These are phyloP conservation scores for Indicator indicator DNA, from an alignment of 2,113 vertebrate genomes.

Conservation along the genomic window DNA sequence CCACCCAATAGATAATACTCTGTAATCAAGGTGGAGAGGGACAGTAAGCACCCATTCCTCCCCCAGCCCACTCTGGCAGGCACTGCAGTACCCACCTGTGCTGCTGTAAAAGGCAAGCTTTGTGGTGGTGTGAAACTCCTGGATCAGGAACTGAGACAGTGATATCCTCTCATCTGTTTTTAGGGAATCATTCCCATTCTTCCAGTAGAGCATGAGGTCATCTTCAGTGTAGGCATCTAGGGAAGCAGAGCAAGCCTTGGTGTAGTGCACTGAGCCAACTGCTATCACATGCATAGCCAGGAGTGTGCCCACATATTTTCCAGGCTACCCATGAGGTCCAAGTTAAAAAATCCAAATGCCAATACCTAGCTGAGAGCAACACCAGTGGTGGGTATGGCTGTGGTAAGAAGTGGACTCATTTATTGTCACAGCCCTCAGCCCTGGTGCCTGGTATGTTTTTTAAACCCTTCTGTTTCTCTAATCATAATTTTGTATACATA, in stretches of 20 bases:
- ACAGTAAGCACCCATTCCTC: not conserved
- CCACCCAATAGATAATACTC: not conserved
- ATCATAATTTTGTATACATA: not conserved
- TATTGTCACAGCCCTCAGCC: not conserved
- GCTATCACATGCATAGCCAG: not conserved
- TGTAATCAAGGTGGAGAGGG: not conserved
- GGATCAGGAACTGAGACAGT: slow-evolving; percentile 96
- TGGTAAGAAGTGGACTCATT: not conserved
- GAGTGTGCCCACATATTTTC: not conserved
- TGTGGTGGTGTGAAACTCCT: slow-evolving; percentile 97
- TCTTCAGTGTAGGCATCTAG: slow-evolving; percentile 98
- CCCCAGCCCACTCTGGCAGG: not conserved
- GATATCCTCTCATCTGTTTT: slow-evolving; percentile 98
- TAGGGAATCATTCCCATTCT: slow-evolving; percentile 95
- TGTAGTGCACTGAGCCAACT: not conserved
- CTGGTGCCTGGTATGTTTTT: rapidly evolving
- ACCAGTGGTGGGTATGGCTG: rapidly evolving
- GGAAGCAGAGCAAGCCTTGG: not conserved
- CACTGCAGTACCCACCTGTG: slow-evolving; percentile 81
- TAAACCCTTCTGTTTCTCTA: not conserved
- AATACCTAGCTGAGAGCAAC: not conserved
- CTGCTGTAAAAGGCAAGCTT: slow-evolving; percentile 98
- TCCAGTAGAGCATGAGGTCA: slow-evolving; percentile 99
- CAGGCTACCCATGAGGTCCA: not conserved
- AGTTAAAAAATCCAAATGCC: not conserved